Evolutionary conservation across 2,888 invertebrate species (phyloP), one percentile per base, ranked within the genome.

Genomic region (Timandra comae): DNA sequence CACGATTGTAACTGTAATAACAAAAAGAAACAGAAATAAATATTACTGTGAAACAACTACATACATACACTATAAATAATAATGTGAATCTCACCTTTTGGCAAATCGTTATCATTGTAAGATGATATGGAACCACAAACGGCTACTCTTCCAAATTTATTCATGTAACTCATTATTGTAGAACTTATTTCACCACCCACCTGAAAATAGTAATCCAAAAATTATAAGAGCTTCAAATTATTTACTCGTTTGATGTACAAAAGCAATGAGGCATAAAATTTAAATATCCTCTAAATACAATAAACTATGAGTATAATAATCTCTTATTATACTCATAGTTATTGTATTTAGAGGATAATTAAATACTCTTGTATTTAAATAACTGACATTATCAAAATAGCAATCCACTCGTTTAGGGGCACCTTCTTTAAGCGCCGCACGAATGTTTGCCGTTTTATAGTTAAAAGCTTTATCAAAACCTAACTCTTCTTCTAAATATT

Each of bases 331-430:
- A n/a, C n/a, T n/a, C n/a, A n/a, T n/a, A n/a, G n/a, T n/a, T n/a
- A n/a, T n/a, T n/a, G n/a, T n/a, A n/a, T n/a, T n/a, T n/a, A n/a
- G n/a, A n/a, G n/a, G n/a, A n/a, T n/a, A n/a, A n/a, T n/a, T n/a
- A n/a, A n/a, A n/a, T n/a, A n/a, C n/a, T n/a, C n/a, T n/a, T n/a
- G n/a, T 21, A 20, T 22, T 16, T 6, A 10, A 3, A 24, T 7
- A 21, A 69, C 88, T 66, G 74, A 93, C 93, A 63, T 93, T 93
- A 62, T 94, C 93, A 67, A 93, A 93, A 60, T 91, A 93, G 53
- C 92, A 91, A 56, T 94, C 93, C 0, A 93, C 77, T 25, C 90
- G 90, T 22, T 91, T 76, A 0, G 93, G 91, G 7, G 91, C 91
- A 22, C 80, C 84, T 62, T 90, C 87, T 51, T 84, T 88, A 23